phyloP scores from a whole-genome alignment of 2,797 vertebrate species.

The Sebastes kiyomatsui region DNA sequence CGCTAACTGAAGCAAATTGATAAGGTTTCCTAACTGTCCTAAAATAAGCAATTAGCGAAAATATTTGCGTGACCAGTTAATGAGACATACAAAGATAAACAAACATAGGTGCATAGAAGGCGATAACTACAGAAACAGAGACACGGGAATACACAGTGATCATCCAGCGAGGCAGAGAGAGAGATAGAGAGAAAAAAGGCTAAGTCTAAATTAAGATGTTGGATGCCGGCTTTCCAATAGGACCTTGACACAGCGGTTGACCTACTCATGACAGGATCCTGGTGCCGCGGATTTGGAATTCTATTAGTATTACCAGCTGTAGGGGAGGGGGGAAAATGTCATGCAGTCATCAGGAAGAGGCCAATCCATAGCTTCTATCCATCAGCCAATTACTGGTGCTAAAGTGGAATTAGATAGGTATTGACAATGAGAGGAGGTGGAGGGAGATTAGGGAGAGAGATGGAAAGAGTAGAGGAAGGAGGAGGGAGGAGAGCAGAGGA shows the following conservation, averaged over 20 bases:
- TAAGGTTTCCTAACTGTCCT: neutral
- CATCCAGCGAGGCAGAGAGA: constrained; percentile 41
- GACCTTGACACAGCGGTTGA: constrained; percentile 99
- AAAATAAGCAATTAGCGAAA: neutral
- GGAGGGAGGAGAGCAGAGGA: constrained; percentile 23
- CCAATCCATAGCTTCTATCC: constrained; percentile 99
- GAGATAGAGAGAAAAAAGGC: constrained; percentile 65
- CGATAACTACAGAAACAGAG: constrained; percentile 26
- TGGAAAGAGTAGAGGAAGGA: constrained; percentile 51
- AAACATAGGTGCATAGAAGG: neutral
- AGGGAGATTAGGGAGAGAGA: constrained; percentile 74
- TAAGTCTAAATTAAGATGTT: constrained; percentile 99
- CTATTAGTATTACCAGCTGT: constrained; percentile 98
- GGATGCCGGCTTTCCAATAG: constrained; percentile 98
- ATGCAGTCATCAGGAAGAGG: constrained; percentile 99
- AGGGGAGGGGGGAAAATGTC: constrained; percentile 89
- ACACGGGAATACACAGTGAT: constrained; percentile 45
- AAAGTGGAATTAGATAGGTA: constrained; percentile 99
- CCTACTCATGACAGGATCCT: constrained; percentile 98
- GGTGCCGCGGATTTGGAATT: constrained; percentile 98
- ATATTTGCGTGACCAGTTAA: neutral
- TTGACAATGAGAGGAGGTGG: constrained; percentile 95
- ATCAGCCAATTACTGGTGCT: constrained; percentile 99
- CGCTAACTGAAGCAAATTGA: neutral
- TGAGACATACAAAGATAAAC: neutral